A percentile compares a stretch with the other conserved stretches of the same genome.
phyloP scores from a whole-genome alignment of 2,797 vertebrate species.

The Picus viridis region DNA sequence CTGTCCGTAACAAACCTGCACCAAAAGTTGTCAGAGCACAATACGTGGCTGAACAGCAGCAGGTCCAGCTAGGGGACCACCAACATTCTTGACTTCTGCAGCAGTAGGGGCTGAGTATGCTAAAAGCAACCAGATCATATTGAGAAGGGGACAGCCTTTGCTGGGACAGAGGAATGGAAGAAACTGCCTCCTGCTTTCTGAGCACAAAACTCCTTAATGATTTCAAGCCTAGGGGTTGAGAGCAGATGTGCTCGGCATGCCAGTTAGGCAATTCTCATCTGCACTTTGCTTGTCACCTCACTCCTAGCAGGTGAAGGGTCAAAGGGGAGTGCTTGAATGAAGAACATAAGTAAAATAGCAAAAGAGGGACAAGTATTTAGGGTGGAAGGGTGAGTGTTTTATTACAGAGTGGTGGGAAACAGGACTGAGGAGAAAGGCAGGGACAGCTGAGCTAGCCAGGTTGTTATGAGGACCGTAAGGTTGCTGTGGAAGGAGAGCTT shows the following conservation, averaged over 20 bases:
- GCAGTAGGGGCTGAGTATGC: not conserved
- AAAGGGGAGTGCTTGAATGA: not conserved
- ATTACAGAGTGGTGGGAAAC: not conserved
- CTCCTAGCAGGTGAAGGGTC: not conserved
- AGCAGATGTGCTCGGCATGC: not conserved
- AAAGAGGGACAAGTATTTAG: not conserved
- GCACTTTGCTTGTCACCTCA: not conserved
- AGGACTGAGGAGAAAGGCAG: not conserved
- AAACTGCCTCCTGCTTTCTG: not conserved
- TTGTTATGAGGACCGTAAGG: not conserved
- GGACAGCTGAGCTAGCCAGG: not conserved
- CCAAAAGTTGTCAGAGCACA: not conserved
- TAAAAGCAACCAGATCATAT: not conserved
- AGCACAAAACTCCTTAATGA: not conserved
- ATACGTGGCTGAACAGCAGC: not conserved
- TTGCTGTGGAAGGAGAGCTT: slow-evolving; percentile 5
- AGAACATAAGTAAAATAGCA: not conserved
- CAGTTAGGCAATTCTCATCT: not conserved
- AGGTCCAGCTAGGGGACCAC: not conserved
- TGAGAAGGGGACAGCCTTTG: not conserved
- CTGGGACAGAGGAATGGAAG: not conserved
- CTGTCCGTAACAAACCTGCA: not conserved
- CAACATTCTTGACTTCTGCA: not conserved
- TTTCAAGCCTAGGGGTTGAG: not conserved
- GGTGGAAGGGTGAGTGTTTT: not conserved